A percentile compares a stretch with the other conserved stretches of the same genome.
Evolutionary conservation across 2,888 invertebrate genomes (phyloP).

Genomic region (Agrotis clavis): DNA sequence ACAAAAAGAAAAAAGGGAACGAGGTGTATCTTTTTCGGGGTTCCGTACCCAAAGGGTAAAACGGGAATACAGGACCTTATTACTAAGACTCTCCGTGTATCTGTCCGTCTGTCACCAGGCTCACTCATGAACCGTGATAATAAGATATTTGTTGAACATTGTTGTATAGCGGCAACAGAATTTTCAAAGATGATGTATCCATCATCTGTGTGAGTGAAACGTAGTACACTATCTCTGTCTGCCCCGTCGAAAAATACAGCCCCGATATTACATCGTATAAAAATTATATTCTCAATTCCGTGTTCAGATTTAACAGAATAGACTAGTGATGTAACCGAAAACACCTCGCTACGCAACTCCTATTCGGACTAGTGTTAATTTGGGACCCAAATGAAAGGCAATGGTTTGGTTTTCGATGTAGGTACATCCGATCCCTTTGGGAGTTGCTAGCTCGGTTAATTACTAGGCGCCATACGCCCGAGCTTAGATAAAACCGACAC

Average conservation of each 20-base stretch:
- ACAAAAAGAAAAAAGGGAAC: too few species aligned
- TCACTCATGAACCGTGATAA: too few species aligned
- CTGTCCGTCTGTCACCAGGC: too few species aligned
- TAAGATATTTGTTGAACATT: too few species aligned
- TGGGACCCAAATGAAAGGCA: slow-evolving; percentile 79
- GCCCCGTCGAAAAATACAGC: neutral
- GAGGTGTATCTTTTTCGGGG: too few species aligned
- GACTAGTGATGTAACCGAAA: slow-evolving; percentile 48
- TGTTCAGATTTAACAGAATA: slow-evolving; percentile 25
- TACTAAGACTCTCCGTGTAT: too few species aligned
- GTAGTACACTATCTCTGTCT: neutral
- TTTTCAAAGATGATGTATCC: too few species aligned
- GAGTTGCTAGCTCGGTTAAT: slow-evolving; percentile 75
- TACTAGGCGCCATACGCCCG: slow-evolving; percentile 70
- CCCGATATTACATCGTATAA: neutral
- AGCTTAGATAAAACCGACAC: slow-evolving; percentile 65
- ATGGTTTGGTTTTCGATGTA: slow-evolving; percentile 75
- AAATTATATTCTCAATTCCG: slow-evolving; percentile 13
- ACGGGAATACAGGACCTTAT: too few species aligned
- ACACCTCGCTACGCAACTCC: slow-evolving; percentile 55
- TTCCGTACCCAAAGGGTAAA: too few species aligned
- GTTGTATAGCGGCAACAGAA: too few species aligned
- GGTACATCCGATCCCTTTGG: slow-evolving; percentile 76
- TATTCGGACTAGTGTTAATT: slow-evolving; percentile 72
- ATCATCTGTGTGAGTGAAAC: too few species aligned